Percentiles rank a stretch among this genome's conserved stretches.
phyloP scores from a whole-genome alignment of 2,113 vertebrate species.

The Vulpes vulpes region DNA sequence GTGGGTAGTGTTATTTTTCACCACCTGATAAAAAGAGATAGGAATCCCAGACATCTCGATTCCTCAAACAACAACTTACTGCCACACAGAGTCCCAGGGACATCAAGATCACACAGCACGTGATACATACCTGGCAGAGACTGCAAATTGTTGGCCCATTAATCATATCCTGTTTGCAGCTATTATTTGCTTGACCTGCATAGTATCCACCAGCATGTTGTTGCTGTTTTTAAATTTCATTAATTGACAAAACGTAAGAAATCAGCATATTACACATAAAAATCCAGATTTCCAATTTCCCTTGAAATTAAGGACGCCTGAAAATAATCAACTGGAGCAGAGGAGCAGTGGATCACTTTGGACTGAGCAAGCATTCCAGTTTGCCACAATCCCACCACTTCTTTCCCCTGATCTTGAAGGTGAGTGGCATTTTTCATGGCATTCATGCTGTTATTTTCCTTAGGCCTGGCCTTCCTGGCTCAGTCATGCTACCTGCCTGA shows the following conservation, averaged over 20 bases:
- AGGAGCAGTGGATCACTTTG: not conserved
- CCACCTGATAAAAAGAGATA: not conserved
- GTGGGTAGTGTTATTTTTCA: not conserved
- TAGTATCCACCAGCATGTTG: not conserved
- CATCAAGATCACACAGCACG: not conserved
- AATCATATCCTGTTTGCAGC: not conserved
- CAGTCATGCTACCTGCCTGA: not conserved
- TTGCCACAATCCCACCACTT: not conserved
- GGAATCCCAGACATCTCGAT: not conserved
- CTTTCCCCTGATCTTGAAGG: not conserved
- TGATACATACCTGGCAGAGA: not conserved
- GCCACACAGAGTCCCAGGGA: not conserved
- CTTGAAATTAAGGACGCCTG: not conserved
- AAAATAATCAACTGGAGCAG: not conserved
- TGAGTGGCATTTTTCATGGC: not conserved
- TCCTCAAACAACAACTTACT: not conserved
- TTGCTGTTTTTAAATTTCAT: not conserved
- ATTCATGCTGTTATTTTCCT: not conserved
- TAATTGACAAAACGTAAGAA: conserved; percentile 25
- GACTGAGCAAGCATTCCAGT: not conserved
- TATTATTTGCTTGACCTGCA: conserved; percentile 33
- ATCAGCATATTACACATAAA: not conserved
- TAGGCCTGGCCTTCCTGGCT: not conserved
- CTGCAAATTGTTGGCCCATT: not conserved
- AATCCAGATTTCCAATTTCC: conserved; percentile 35